Conservation (phyloP, 2,888 invertebrate genomes). For the Prosopocoilus inquinatus region DNA sequence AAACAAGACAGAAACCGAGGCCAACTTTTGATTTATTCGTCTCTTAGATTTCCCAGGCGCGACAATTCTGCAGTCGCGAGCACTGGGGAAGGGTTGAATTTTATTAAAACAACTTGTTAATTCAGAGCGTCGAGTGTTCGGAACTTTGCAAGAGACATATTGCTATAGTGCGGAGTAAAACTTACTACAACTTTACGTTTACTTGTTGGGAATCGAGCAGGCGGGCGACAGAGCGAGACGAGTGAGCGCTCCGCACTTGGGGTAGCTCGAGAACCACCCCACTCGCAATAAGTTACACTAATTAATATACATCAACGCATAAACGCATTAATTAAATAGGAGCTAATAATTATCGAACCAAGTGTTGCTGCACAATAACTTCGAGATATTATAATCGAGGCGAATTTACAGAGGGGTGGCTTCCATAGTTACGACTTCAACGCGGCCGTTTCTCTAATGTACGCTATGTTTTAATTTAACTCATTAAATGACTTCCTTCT, state of each 20-base stretch:
- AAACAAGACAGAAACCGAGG: conserved; percentile 31
- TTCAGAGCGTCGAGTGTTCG: conserved; percentile 47
- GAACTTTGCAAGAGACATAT: conserved; percentile 43
- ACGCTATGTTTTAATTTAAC: too few relatives aligned
- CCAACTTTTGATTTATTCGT: conserved; percentile 50
- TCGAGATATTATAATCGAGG: conserved; percentile 30
- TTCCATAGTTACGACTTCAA: conserved; percentile 20
- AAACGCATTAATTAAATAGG: conserved; percentile 52
- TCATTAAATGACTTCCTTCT: too few relatives aligned
- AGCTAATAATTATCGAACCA: conserved; percentile 52
- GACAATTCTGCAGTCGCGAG: conserved; percentile 40
- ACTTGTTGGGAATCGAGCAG: conserved; percentile 36
- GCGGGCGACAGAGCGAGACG: conserved; percentile 24
- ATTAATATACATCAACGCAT: conserved; percentile 54
- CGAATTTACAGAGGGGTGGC: conserved; percentile 23
- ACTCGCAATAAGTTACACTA: conserved; percentile 48
- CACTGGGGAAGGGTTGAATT: conserved; percentile 48
- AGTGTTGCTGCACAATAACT: conserved; percentile 43
- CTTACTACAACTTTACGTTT: conserved; percentile 45
- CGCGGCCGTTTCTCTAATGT: conserved; percentile 2
- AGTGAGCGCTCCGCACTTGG: conserved; percentile 1
- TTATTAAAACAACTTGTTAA: conserved; percentile 54
- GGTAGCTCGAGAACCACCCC: conserved; percentile 22
- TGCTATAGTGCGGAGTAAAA: conserved; percentile 34
- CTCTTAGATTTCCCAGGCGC: conserved; percentile 40